Evolutionary conservation across 37 sponge, comb jelly and placozoan genomes (phyloP).

Genomic region (Haliclona indistincta): DNA sequence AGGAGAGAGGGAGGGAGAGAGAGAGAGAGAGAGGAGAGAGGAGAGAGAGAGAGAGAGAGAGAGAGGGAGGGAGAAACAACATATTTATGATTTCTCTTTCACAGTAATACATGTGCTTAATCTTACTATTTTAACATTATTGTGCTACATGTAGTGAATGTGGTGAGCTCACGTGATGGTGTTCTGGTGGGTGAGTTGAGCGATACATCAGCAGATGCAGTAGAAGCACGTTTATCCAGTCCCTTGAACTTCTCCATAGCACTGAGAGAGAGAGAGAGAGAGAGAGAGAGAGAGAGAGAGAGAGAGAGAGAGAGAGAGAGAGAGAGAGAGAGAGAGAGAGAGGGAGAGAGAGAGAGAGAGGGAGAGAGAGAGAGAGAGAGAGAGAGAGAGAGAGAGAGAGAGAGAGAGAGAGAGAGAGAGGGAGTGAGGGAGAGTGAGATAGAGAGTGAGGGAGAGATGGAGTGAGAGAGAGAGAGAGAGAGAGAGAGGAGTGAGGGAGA

Average conservation of each 20-base stretch:
- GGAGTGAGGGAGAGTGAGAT: no score
- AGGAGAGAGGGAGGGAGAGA: neutral
- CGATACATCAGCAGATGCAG: constrained; percentile 42
- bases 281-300: no score
- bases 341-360: no score
- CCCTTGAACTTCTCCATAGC: constrained; percentile 97
- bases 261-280: no score
- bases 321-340: no score
- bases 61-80: neutral
- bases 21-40: neutral
- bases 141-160: neutral
- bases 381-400: no score
- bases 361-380: no score
- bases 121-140: neutral
- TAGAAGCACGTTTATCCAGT: constrained; percentile 81
- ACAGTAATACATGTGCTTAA: neutral
- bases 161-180: constrained; percentile 69
- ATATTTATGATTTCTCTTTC: neutral
- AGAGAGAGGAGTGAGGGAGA: no score
- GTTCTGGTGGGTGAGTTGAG: constrained; percentile 93
- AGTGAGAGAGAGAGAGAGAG: no score
- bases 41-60: neutral
- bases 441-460: no score
- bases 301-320: no score
- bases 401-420: no score